These are phyloP conservation scores for Clinocottus analis DNA, from an alignment of 2,113 vertebrate genomes.

Conservation along the genomic window DNA sequence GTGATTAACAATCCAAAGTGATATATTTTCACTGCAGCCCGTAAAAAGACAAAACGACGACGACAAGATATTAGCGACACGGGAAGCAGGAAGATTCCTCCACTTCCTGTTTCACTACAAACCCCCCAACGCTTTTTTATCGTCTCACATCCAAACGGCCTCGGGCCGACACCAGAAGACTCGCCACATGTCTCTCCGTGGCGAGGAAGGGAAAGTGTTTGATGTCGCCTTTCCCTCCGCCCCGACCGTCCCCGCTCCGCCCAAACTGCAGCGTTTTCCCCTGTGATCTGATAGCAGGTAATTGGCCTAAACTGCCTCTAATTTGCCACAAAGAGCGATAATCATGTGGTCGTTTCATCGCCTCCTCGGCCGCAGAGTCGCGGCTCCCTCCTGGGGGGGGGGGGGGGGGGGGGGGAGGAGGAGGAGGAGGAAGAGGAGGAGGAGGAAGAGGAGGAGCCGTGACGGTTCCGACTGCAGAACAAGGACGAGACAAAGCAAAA, in stretches of 20 bases:
- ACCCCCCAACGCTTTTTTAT: conserved; percentile 4
- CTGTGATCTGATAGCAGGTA: conserved; percentile 85
- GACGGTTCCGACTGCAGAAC: not conserved
- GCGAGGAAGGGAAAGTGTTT: conserved; percentile 58
- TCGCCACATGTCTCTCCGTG: conserved; percentile 15
- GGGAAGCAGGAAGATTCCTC: not conserved
- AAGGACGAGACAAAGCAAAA: no score
- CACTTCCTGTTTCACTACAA: not conserved
- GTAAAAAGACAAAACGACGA: not conserved
- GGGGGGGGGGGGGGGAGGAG: no score
- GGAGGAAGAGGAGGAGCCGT: no score
- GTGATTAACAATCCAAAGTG: not conserved
- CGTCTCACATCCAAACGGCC: conserved; percentile 6
- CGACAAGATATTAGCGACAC: not conserved
- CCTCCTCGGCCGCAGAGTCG: not conserved
- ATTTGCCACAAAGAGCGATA: conserved; percentile 86
- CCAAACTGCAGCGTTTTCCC: conserved; percentile 79
- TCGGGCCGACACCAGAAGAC: not conserved
- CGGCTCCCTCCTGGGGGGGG: not conserved
- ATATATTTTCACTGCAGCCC: not conserved
- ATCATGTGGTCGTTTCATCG: conserved; percentile 82
- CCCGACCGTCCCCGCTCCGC: conserved; percentile 2
- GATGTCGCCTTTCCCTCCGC: not conserved
- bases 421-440: no score
- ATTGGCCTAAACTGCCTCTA: conserved; percentile 88